phyloP scores from a whole-genome alignment of 2,888 invertebrate genomes.

The Odontothrips loti region DNA sequence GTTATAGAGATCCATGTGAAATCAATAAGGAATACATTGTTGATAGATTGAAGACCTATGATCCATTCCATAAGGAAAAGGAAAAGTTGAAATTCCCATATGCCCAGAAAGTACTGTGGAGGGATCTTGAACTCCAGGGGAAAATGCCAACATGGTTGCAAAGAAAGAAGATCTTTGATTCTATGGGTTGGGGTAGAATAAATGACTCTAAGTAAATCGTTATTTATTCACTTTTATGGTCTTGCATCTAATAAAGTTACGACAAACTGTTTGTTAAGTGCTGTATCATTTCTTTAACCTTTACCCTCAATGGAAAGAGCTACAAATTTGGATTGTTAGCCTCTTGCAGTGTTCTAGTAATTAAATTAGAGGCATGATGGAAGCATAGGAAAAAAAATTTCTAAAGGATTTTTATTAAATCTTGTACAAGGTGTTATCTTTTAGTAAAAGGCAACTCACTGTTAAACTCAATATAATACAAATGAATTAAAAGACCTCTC shows the following conservation, averaged over 20 bases:
- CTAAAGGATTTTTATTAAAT: not conserved
- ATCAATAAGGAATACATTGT: constrained; percentile 82
- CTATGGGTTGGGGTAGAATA: constrained; percentile 68
- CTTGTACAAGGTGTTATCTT: no score
- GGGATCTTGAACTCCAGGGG: constrained; percentile 40
- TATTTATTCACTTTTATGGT: constrained; percentile 28
- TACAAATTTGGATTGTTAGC: not conserved
- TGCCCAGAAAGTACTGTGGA: constrained; percentile 50
- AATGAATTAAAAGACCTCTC: no score
- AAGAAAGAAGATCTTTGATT: constrained; percentile 65
- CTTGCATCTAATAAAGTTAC: not conserved
- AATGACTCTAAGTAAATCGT: constrained; percentile 59
- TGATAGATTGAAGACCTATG: constrained; percentile 70
- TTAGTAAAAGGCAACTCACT: no score
- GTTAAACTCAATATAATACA: no score
- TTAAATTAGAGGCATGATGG: not conserved
- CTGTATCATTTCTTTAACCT: not conserved
- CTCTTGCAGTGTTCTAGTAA: not conserved
- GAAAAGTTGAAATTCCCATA: constrained; percentile 67
- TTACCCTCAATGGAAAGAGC: not conserved
- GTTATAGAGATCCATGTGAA: constrained; percentile 85
- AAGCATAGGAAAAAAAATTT: not conserved
- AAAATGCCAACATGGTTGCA: constrained; percentile 69
- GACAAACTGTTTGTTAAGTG: not conserved
- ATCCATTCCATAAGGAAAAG: constrained; percentile 73